Base-by-base conservation (phyloP, 2,113 vertebrate genomes). In the Microcebus griseorufus region DNA sequence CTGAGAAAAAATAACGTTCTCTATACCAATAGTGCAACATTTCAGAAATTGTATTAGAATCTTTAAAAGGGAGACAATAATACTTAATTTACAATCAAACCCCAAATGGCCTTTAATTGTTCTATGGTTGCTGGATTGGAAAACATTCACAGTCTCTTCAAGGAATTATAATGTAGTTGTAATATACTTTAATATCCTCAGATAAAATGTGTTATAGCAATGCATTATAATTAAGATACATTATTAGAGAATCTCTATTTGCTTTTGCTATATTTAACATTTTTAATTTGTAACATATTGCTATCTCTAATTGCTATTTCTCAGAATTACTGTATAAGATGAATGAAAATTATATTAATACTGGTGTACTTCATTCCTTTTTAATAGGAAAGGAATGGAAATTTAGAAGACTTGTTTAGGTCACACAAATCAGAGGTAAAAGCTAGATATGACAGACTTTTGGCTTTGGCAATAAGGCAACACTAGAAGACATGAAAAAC, bases 181-280 rank as follows among this genome's bases (percentile, higher is more conserved):
- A 96, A 95, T 95, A 75, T 55, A 94, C 87, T 97, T 96, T 95
- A 95, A 94, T 92, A 94, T 89, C 55, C 64, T 93, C 62, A 86
- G 93, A 97, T 88, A 94, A 98, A 97, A 95, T 90, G 75, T 93
- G 64, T 85, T 83, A 18, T 93, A 93, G 80, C 88, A 92, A 70
- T 94, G 82, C 51, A 55, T 96, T 93, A 93, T 93, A 93, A 97
- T 97, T 97, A 97, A 97, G 97, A 87, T 95, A 17, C 64, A 97
- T 92, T 97, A 97, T 94, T 96, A 94, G 85, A 96, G 51, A 93
- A 76, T 64, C 76, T 92, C 79, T 96, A 87, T 96, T 97, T 98
- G 76, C 70, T 96, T 96, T 93, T 91, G 81, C 85, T 94, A 91
- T 97, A 90, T 85, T 96, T 96, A 96, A 97, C 85, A 95, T 86